phyloP scores from a whole-genome alignment of 2,113 vertebrate genomes.

The Trichomycterus rosablanca region DNA sequence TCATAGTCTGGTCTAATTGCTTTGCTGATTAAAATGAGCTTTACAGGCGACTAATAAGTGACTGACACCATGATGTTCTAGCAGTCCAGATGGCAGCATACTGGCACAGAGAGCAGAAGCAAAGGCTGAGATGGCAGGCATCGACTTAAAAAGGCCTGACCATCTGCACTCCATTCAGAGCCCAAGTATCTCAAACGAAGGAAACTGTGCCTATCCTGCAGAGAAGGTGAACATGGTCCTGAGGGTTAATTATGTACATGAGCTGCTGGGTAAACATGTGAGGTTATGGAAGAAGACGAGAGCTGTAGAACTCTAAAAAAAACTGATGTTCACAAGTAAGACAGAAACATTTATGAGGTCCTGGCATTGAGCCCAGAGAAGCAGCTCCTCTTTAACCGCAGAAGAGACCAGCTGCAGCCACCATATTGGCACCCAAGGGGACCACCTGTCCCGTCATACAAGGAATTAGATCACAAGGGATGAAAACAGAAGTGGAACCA shows the following conservation, averaged over 20 bases:
- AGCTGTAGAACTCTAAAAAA: neutral
- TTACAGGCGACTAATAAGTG: neutral
- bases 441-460: constrained; percentile 13
- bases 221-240: neutral
- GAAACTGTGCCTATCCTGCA: neutral
- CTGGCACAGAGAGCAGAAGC: constrained; percentile 9
- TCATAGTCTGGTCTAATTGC: no score
- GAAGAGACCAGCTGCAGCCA: constrained; percentile 27
- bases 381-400: constrained; percentile 11
- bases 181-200: neutral
- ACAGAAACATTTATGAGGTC: neutral
- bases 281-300: neutral
- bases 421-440: constrained; percentile 11
- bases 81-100: constrained; percentile 23
- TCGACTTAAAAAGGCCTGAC: constrained; percentile 17
- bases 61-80: neutral
- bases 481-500: neutral
- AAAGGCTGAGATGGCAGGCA: constrained; percentile 8
- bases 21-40: neutral
- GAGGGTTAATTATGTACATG: constrained; percentile 13
- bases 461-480: constrained; percentile 5
- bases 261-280: neutral
- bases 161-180: constrained; percentile 27
- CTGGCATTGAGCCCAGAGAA: constrained; percentile 13
- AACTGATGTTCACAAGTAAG: neutral